A percentile compares a stretch with the other conserved stretches of the same genome.
Conservation (phyloP, 2,113 vertebrate genomes). For the Campylomormyrus tamandua region DNA sequence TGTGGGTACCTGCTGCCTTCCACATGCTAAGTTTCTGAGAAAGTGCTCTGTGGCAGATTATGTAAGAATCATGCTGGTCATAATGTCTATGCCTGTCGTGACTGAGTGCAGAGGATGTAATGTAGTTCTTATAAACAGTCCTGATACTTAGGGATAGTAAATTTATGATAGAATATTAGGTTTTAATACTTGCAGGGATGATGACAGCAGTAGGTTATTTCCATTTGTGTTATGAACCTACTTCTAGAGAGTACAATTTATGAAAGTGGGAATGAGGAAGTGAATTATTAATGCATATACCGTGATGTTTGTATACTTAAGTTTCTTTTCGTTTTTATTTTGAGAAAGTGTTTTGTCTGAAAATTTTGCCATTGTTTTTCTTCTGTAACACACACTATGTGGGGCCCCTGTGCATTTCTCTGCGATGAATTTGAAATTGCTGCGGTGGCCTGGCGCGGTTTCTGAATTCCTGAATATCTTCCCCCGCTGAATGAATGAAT, state of each 20-base stretch:
- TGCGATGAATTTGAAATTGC: conserved; percentile 99
- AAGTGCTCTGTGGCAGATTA: background rate
- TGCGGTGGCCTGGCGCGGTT: conserved; percentile 85
- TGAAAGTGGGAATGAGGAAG: background rate
- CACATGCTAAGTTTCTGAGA: background rate
- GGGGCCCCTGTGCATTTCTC: conserved; percentile 93
- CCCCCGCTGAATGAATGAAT: conserved; percentile 79
- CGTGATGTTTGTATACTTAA: conserved; percentile 57
- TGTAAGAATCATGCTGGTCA: background rate
- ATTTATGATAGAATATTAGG: background rate
- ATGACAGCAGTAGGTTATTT: too few species aligned
- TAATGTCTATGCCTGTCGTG: background rate
- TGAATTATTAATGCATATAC: conserved; percentile 49
- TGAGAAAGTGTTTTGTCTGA: conserved; percentile 93
- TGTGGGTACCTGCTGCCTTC: background rate
- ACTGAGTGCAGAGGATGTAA: background rate
- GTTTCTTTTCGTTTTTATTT: conserved; percentile 52
- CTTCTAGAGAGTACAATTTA: background rate
- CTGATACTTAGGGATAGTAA: background rate
- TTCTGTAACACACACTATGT: conserved; percentile 99
- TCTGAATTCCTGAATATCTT: conserved; percentile 81
- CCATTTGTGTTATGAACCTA: background rate
- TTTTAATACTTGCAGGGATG: background rate
- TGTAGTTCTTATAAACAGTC: background rate
- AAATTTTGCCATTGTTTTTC: conserved; percentile 99